Conservation (phyloP, 1,140 invertebrate genomes). For the Arctopsyche grandis region DNA sequence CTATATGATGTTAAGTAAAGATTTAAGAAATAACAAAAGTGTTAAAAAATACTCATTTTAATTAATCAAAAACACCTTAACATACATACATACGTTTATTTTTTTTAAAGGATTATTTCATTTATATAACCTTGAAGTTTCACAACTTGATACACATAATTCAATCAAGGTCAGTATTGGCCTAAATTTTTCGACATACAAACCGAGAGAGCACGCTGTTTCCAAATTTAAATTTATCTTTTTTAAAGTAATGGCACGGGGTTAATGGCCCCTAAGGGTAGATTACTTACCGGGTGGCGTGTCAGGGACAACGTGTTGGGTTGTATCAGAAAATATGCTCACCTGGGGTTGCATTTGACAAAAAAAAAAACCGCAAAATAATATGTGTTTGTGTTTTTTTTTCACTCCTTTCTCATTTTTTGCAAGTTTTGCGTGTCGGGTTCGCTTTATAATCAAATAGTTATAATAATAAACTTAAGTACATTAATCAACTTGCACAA, state of each 20-base stretch:
- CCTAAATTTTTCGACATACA: neutral
- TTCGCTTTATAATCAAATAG: slow-evolving; percentile 13
- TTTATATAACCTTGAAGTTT: no score
- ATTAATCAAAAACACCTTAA: no score
- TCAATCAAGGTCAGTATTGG: no score
- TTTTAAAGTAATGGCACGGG: slow-evolving; percentile 16
- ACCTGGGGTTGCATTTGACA: slow-evolving; percentile 20
- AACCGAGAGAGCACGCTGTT: neutral
- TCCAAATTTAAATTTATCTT: slow-evolving; percentile 22
- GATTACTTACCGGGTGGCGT: slow-evolving; percentile 22
- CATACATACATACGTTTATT: no score
- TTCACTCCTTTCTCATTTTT: slow-evolving; percentile 11
- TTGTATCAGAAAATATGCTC: slow-evolving; percentile 22
- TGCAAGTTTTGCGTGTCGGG: neutral
- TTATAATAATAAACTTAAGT: neutral
- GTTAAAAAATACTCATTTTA: no score
- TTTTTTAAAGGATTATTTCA: no score
- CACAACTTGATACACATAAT: no score
- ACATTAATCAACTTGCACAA: slow-evolving; percentile 14
- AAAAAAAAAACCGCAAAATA: neutral
- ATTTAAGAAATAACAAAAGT: no score
- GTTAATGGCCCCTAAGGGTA: slow-evolving; percentile 16
- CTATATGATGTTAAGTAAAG: no score
- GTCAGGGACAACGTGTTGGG: slow-evolving; percentile 13
- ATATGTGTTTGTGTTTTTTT: neutral